These are phyloP conservation scores for Brachypteracias leptosomus DNA, from an alignment of 2,113 vertebrate genomes.

Conservation along the genomic window DNA sequence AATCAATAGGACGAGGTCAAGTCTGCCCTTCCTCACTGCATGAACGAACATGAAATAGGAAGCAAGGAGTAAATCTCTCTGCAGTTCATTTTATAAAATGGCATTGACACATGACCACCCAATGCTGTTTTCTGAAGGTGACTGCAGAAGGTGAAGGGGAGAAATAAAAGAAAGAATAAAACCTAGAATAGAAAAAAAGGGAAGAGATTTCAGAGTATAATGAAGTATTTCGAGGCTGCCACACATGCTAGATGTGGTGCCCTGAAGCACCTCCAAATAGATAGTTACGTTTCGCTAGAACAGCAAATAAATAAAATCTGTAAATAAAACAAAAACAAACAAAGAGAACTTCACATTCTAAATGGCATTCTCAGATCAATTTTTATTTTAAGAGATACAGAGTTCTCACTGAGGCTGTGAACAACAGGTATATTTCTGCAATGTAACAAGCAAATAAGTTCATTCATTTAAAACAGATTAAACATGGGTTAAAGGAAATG, in stretches of 20 bases:
- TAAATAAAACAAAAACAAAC: not conserved
- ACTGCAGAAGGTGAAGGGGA: conserved; percentile 7
- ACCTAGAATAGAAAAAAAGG: not conserved
- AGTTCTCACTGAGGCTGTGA: not conserved
- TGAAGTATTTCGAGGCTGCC: not conserved
- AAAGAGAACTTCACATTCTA: not conserved
- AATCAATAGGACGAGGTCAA: not conserved
- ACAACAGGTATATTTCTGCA: not conserved
- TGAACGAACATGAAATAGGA: not conserved
- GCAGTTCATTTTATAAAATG: not conserved
- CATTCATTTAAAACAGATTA: not conserved
- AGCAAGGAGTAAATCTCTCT: not conserved
- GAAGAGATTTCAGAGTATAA: not conserved
- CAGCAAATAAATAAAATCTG: not conserved
- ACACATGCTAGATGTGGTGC: not conserved
- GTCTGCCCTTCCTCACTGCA: conserved; percentile 19
- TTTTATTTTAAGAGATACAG: not conserved
- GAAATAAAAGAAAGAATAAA: not conserved
- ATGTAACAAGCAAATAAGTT: not conserved
- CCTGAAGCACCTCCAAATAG: not conserved
- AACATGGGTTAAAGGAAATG: not conserved
- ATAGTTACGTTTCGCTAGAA: not conserved
- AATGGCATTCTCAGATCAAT: not conserved
- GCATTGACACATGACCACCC: conserved; percentile 8
- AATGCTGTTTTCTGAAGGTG: conserved; percentile 5